A percentile compares a stretch with the other conserved stretches of the same genome.
phyloP scores from a whole-genome alignment of 2,888 invertebrate genomes.

The Orchesellides sinensis region DNA sequence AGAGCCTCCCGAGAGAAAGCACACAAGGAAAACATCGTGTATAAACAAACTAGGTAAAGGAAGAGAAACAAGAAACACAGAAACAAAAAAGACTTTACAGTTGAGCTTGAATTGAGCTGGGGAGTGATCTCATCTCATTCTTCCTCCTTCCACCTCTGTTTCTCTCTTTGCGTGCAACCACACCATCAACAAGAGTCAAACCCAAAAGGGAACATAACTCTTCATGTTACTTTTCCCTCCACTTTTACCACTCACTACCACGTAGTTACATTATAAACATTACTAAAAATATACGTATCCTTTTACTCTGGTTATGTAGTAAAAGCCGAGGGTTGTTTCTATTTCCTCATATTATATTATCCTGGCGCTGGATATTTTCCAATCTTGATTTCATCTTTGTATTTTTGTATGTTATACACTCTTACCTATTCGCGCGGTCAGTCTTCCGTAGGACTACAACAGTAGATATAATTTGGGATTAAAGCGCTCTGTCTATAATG shows the following conservation, averaged over 20 bases:
- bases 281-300: neutral
- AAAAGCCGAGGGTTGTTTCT: neutral
- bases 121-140: slow-evolving; percentile 45
- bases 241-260: slow-evolving; percentile 1
- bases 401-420: no score
- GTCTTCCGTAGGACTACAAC: no score
- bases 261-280: neutral
- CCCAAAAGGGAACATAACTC: slow-evolving; percentile 53
- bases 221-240: slow-evolving; percentile 39
- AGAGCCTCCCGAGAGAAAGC: neutral
- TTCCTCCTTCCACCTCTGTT: neutral
- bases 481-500: no score
- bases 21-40: neutral
- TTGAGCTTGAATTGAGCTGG: slow-evolving; percentile 4
- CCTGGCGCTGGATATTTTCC: no score
- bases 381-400: neutral
- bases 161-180: slow-evolving; percentile 41
- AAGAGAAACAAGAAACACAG: neutral
- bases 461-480: no score
- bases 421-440: no score
- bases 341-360: no score
- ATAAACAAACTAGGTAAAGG: no score
- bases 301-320: neutral
- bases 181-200: slow-evolving; percentile 36
- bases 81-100: neutral